A percentile compares a stretch with the other conserved stretches of the same genome.
Conservation (phyloP, 2,888 invertebrate species). For the Drosophila kanekoi region DNA sequence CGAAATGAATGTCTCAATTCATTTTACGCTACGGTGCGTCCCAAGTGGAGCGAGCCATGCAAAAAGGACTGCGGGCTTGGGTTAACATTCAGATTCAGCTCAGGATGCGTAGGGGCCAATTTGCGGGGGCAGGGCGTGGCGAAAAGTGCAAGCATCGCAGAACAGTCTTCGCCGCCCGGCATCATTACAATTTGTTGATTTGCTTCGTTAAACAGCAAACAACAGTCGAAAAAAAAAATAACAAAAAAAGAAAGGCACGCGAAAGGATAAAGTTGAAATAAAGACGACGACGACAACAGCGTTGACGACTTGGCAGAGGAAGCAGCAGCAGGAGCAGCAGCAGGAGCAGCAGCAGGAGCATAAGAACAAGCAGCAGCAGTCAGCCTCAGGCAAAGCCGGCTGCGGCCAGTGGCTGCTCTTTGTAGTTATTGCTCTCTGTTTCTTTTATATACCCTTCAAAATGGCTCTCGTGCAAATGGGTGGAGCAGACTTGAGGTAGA, state of each 20-base stretch:
- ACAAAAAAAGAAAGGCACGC: constrained; percentile 33
- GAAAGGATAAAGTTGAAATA: constrained; percentile 68
- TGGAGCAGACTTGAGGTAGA: no score
- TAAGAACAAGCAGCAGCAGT: constrained; percentile 11
- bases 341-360: background rate
- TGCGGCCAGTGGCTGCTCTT: constrained; percentile 41
- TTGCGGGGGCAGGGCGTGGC: constrained; percentile 7
- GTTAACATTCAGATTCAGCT: constrained; percentile 38
- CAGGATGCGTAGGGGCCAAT: constrained; percentile 3
- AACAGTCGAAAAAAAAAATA: constrained; percentile 39
- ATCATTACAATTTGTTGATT: constrained; percentile 80
- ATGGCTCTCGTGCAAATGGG: no score
- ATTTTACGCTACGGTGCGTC: constrained; percentile 77
- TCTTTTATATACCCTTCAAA: constrained; percentile 8
- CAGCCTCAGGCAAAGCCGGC: constrained; percentile 42
- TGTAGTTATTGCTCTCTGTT: constrained; percentile 41
- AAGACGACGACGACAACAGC: constrained; percentile 46
- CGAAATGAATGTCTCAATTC: constrained; percentile 78
- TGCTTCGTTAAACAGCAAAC: constrained; percentile 82
- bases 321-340: background rate
- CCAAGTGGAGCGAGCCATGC: constrained; percentile 77
- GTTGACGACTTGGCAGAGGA: constrained; percentile 47
- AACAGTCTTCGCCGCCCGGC: constrained; percentile 61
- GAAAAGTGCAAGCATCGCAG: constrained; percentile 77
- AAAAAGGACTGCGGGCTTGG: constrained; percentile 64